Evolutionary conservation across 2,797 vertebrate genomes (phyloP), one percentile per base, ranked within the genome.

Genomic region (Ctenosaura bakeri): DNA sequence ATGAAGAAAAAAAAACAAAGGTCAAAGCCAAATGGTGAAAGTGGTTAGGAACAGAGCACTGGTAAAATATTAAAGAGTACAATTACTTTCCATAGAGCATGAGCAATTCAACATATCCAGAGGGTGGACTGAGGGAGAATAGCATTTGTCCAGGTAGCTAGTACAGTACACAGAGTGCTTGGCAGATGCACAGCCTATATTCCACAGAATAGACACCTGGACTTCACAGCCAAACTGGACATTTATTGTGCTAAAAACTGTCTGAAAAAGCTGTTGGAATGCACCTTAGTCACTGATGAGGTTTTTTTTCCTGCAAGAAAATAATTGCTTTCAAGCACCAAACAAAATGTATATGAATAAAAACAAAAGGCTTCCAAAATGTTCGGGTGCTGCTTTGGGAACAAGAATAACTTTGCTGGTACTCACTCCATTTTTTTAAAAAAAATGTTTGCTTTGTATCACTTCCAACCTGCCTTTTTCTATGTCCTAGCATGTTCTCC

Each of bases 11-110:
- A 74, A 4, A 35, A 54, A 86, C 35, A 6, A n/a, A 13, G 14
- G 56, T 4, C 56, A 77, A 18, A 54, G 8, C 26, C 73, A 62
- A 77, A 74, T 38, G 6, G 38, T 69, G 26, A 84, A 73, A 56
- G 54, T 32, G 54, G 73, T 16, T 38, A 77, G 35, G 54, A 77
- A 62, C 87, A 73, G 35, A n/a, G 14, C 29, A 38, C 62, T 71
- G 35, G 24, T 24, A 88, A 80, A 88, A 35, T 59, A 74, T 74
- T 29, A 82, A 74, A 80, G 35, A 42, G 9, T 88, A 42, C 18
- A 82, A 74, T 74, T 32, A 46, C 35, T 86, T 76, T 74, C 35
- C 38, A 82, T 12, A 74, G 54, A 83, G 66, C 46, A 88, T 56
- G 29, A 69, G 83, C 14, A 85, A 71, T 29, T 13, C 32, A 64